Base-by-base conservation (phyloP, 2,888 invertebrate species). In the Pterobdella sp. region DNA sequence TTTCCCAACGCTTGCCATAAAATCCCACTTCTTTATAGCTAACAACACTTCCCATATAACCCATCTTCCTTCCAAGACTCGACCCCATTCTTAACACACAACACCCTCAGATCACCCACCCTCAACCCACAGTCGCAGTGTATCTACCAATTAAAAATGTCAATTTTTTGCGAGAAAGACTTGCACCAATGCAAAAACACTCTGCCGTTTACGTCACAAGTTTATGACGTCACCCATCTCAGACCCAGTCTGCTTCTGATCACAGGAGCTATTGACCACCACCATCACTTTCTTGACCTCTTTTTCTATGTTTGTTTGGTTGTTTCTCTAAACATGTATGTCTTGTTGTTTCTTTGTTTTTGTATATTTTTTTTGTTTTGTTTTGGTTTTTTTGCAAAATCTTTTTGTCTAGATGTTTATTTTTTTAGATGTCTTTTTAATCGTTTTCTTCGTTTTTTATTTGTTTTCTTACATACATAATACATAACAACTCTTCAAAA, bases 271-370 rank as follows among this genome's bases (percentile, higher is more conserved):
- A 56, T 26, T 56, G 26, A 56, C 60, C 4, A 22, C 60, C 4
- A 56, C 60, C 18, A 7, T 3, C 18, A 7, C 26, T 56, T 56
- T 56, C 3, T 56, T 22, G 60, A 56, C n/a, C n/a, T 56, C n/a
- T 56, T 56, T 56, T 56, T 56, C n/a, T 56, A 56, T 56, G 60
- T 56, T 4, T 26, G 60, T 56, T 18, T 56, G n/a, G 26, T 56
- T 18, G 3, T 18, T 56, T 18, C 10, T 56, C 7, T 4, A 56
- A 56, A 4, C 7, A 56, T 22, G n/a, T 18, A 56, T 56, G 60
- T 4, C n/a, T 4, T 18, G 3, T n/a, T 56, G 4, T 56, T 56
- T 56, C 26, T 56, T 4, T 56, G n/a, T 18, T 7, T 56, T 56
- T 56, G 4, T 14, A 7, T 26, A 56, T 56, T 56, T 22, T 22